Evolutionary conservation across 2,888 invertebrate species (phyloP).

Genomic region (Orthonevra nobilis): DNA sequence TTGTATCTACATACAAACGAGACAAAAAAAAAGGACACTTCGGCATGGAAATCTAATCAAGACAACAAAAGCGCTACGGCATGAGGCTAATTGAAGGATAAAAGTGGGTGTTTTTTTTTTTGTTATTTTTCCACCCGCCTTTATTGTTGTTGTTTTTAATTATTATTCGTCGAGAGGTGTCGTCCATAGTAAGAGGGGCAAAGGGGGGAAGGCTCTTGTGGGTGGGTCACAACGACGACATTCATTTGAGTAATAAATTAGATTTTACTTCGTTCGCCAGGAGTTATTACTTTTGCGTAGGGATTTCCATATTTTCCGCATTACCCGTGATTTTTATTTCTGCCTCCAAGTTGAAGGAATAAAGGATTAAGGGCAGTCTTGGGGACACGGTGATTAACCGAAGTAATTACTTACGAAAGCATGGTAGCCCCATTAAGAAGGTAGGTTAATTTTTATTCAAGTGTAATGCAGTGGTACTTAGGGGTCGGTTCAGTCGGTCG

Average conservation of each 20-base stretch:
- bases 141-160: conserved; percentile 14
- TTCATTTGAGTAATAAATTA: conserved; percentile 20
- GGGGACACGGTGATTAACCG: conserved; percentile 24
- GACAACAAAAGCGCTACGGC: conserved; percentile 8
- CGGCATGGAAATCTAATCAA: conserved; percentile 2
- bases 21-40: no score
- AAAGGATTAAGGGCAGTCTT: conserved; percentile 31
- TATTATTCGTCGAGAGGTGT: no score
- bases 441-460: conserved; percentile 29
- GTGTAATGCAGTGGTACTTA: conserved; percentile 24
- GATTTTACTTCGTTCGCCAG: conserved; percentile 11
- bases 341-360: not conserved
- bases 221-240: no score
- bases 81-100: conserved; percentile 41
- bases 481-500: no score
- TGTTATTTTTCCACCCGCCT: not conserved
- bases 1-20: no score
- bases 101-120: conserved; percentile 2
- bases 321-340: not conserved
- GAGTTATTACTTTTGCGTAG: conserved; percentile 18
- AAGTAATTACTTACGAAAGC: conserved; percentile 29
- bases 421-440: conserved; percentile 6
- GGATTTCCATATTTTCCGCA: conserved; percentile 26
- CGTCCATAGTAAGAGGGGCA: no score
- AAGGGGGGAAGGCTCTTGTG: no score